Conservation (phyloP, 2,113 vertebrate genomes). For the Ammodytes marinus region DNA sequence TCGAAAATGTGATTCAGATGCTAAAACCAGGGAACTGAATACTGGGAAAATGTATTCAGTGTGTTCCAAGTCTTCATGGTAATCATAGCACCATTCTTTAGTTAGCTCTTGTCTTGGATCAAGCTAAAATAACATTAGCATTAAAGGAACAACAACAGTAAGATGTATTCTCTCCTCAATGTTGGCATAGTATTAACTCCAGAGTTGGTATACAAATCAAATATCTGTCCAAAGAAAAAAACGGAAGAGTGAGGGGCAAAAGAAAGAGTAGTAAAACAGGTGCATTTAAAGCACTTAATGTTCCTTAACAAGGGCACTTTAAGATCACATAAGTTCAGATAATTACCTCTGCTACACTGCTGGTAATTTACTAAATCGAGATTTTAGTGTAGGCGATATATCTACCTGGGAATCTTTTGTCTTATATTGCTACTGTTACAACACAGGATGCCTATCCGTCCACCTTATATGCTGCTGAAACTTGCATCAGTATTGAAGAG, state of each 20-base stretch:
- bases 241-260: not conserved
- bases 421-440: not conserved
- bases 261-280: not conserved
- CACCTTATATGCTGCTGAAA: not conserved
- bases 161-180: not conserved
- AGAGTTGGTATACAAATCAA: no score
- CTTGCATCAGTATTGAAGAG: not conserved
- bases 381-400: constrained; percentile 29
- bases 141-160: not conserved
- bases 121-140: not conserved
- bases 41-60: not conserved
- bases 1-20: not conserved
- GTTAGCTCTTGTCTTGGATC: not conserved
- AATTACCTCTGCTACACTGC: no score
- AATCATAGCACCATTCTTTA: not conserved
- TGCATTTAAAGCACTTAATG: not conserved
- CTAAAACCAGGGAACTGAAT: not conserved
- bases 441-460: not conserved
- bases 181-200: not conserved
- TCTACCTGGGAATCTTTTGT: constrained; percentile 3
- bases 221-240: not conserved
- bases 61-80: not conserved
- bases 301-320: no score
- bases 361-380: no score
- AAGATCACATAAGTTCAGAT: no score